phyloP scores from a whole-genome alignment of 2,113 vertebrate species.

The Poecilia latipinna region DNA sequence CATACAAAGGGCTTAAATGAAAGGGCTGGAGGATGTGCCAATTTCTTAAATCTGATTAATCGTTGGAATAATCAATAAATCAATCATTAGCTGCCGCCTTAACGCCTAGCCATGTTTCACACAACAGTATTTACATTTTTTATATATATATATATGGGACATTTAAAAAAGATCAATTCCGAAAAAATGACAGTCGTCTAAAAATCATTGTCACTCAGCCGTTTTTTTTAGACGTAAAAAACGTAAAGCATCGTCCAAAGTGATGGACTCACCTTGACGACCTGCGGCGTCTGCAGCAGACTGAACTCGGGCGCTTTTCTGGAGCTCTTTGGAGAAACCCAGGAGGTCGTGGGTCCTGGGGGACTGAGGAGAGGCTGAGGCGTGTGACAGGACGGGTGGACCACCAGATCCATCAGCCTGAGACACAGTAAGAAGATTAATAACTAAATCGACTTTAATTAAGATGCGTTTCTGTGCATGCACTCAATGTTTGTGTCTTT shows the following conservation, averaged over 20 bases:
- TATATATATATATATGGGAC: no score
- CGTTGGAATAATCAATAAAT: no score
- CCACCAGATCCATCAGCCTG: conserved; percentile 87
- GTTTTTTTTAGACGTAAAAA: not conserved
- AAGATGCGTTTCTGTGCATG: not conserved
- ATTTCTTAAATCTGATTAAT: no score
- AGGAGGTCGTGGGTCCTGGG: conserved; percentile 65
- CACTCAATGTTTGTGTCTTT: not conserved
- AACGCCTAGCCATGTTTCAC: no score
- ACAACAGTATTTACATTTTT: no score
- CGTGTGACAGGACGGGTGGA: conserved; percentile 80
- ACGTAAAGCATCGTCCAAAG: not conserved
- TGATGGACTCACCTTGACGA: conserved; percentile 86
- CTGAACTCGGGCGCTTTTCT: conserved; percentile 84
- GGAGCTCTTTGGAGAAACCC: conserved; percentile 66
- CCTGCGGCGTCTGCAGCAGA: conserved; percentile 89
- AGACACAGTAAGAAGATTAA: not conserved
- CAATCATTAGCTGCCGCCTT: no score
- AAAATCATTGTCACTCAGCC: no score
- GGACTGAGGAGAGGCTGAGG: conserved; percentile 70
- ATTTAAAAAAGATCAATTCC: no score
- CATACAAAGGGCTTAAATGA: no score
- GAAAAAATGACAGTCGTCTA: no score
- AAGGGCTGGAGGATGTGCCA: no score
- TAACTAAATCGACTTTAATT: not conserved